Evolutionary conservation across 2,888 invertebrate species (phyloP), one percentile per base, ranked within the genome.

Genomic region (Lochmaea crataegi): DNA sequence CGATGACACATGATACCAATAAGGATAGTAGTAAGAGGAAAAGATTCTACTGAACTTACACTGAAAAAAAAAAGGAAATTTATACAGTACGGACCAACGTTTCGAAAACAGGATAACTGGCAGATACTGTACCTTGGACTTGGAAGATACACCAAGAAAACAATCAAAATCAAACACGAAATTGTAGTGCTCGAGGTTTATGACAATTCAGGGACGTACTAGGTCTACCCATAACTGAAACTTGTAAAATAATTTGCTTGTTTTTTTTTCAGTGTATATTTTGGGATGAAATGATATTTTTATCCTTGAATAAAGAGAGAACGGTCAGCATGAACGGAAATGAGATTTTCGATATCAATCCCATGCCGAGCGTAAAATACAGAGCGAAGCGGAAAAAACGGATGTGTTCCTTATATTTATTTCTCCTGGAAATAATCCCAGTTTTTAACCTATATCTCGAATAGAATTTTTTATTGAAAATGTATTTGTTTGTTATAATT

Each of bases 271-370:
- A 61, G 61, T 61, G 61, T 61, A 61, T 2, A 41, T 1, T 41
- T 61, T 18, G 10, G 41, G 16, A 22, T 45, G 68, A 72, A 75
- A 75, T 70, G 72, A 73, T 45, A 69, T 69, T 71, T 75, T 77
- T 69, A 69, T 74, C 72, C 75, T 74, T 71, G 72, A 74, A 74
- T 75, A 69, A 70, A 71, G 72, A 65, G 74, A 72, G 68, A 70
- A 77, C 73, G 75, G 73, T 69, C 74, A 68, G 66, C 64, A 32
- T 32, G 70, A 69, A 71, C 71, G 73, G 77, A 77, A 75, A 77
- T 73, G 75, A 75, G 73, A 71, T 74, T 71, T 73, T 67, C 73
- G 73, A 75, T 71, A 71, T 58, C 69, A 71, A 76, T 68, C 61
- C 71, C 70, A 45, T 56, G 66, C 64, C 64, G 51, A 67, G 68